Base-by-base conservation (phyloP, 2,113 vertebrate species). In the Erythrocercus mccallii region DNA sequence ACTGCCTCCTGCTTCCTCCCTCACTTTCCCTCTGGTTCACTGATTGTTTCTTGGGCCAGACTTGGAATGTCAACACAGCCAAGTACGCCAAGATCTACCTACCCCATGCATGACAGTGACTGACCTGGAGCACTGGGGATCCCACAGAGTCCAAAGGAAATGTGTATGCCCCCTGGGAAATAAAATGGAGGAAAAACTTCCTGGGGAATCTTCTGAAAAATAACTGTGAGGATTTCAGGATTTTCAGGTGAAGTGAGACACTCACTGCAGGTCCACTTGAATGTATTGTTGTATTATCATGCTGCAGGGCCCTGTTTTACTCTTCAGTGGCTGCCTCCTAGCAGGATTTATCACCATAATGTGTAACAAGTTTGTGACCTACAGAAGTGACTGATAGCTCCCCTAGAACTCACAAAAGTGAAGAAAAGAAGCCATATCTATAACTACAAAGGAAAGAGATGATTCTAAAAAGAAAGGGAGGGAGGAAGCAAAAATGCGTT, bases 301-400 rank as follows among this genome's bases (percentile, higher is more conserved):
- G n/a, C 50, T 24, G 44, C 19, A 45, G 57, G 50, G 45, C 51
- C 56, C 38, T 35, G 38, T 57, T 82, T 86, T 76, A 35, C 56
- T 47, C 24, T 65, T 33, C 45, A 79, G 86, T 91, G 91, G 33
- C 38, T 88, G 61, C 30, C 35, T 88, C 24, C 48, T 62, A 73
- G 91, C 76, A 88, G 45, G 94, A 96, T 96, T 95, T 95, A 96
- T 96, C 87, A 65, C 80, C 2, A 7, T 40, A 79, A 81, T 44
- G 81, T 58, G 54, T 69, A 86, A 80, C 53, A 92, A 48, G 76
- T 89, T 95, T 94, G 69, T 94, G 91, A 83, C 78, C 77, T 81
- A 50, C 79, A 95, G 53, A 70, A 89, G 6, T 16, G 96, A 95
- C 92, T 91, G 91, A 94, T 88, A 93, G 86, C 54, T 74, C 92